Evolutionary conservation across 2,797 vertebrate species (phyloP).

Genomic region (Phoxinus dragarum): DNA sequence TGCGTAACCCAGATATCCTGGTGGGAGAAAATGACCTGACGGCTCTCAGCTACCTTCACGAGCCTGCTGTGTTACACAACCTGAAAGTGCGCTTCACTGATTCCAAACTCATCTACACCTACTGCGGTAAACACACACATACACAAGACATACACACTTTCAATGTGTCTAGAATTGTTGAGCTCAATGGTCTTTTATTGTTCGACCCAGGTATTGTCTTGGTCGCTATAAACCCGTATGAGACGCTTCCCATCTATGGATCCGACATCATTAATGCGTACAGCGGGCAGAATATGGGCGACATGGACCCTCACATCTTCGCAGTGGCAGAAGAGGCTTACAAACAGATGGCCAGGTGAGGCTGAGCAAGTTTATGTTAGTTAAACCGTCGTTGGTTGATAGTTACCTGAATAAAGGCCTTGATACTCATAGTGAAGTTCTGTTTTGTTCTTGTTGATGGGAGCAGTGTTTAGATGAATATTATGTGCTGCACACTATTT

Average conservation of each 20-base stretch:
- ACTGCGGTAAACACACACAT: slow-evolving; percentile 84
- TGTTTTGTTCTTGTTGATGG: not conserved
- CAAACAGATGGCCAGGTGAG: slow-evolving; percentile 99
- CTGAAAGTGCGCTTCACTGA: slow-evolving; percentile 97
- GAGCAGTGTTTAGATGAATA: not conserved
- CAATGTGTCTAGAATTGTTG: not conserved
- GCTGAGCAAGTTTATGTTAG: slow-evolving; percentile 49
- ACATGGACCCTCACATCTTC: slow-evolving; percentile 99
- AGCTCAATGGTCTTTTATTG: not conserved
- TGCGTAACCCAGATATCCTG: slow-evolving; percentile 97
- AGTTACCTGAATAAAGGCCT: not conserved
- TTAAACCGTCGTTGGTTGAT: not conserved
- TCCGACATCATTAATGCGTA: slow-evolving; percentile 98
- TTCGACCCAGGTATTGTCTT: slow-evolving; percentile 88
- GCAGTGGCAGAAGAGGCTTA: slow-evolving; percentile 98
- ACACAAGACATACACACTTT: not conserved
- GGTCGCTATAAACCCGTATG: slow-evolving; percentile 98
- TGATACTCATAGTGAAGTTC: not conserved
- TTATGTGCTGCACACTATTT: not conserved
- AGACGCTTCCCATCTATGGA: slow-evolving; percentile 95
- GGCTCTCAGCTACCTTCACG: slow-evolving; percentile 96
- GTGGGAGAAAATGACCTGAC: slow-evolving; percentile 99
- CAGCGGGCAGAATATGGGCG: slow-evolving; percentile 98
- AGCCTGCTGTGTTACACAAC: slow-evolving; percentile 96
- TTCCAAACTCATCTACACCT: slow-evolving; percentile 98